phyloP scores from a whole-genome alignment of 2,113 vertebrate species.

The Azemiops feae region DNA sequence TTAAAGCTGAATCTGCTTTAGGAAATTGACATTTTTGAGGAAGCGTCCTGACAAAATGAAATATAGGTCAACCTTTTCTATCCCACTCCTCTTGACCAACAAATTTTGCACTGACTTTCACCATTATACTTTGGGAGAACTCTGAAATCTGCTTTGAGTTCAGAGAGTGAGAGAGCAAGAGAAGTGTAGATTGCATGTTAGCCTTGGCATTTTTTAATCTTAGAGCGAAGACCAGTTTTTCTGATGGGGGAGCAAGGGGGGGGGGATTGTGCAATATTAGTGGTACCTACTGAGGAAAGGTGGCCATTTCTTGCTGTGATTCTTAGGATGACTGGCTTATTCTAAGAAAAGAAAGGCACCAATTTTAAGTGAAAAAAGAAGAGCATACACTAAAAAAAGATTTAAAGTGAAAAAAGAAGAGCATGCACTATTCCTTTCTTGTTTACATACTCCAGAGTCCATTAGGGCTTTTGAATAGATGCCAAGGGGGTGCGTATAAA shows the following conservation, averaged over 20 bases:
- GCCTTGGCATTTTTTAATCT: background rate
- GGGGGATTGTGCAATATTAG: background rate
- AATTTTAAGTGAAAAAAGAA: background rate
- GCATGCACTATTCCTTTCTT: background rate
- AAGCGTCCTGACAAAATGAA: background rate
- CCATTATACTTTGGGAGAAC: background rate
- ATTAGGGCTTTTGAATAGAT: background rate
- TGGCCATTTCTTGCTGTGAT: background rate
- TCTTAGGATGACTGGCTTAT: background rate
- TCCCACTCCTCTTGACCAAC: background rate
- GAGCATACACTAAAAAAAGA: background rate
- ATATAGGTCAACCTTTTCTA: background rate
- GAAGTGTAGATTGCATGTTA: background rate
- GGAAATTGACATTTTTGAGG: background rate
- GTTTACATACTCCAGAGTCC: background rate
- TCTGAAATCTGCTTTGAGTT: background rate
- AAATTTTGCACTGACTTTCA: background rate
- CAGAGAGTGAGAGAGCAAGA: background rate
- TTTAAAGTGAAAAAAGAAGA: background rate
- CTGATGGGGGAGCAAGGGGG: no score
- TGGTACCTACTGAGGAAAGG: background rate
- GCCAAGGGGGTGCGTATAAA: background rate
- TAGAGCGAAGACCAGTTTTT: background rate
- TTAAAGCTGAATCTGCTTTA: background rate
- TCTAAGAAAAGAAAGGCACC: background rate